Conservation (phyloP, 2,113 vertebrate species). For the Puma concolor region DNA sequence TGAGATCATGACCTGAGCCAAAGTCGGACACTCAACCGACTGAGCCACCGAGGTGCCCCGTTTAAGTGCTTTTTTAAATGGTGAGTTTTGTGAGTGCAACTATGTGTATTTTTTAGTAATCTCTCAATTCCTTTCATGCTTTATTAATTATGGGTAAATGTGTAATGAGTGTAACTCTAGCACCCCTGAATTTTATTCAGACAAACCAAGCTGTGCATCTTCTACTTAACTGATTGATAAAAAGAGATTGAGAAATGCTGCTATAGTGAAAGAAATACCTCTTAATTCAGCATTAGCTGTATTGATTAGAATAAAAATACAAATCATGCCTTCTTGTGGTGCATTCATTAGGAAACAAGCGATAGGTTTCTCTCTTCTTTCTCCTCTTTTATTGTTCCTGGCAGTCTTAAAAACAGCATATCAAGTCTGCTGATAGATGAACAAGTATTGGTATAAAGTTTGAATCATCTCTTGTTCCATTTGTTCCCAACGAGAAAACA, state of each 20-base stretch:
- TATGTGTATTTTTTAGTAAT: slow-evolving; percentile 24
- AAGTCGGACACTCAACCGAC: too few relatives aligned
- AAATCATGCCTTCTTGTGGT: slow-evolving; percentile 46
- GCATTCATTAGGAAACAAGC: slow-evolving; percentile 14
- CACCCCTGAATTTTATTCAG: slow-evolving; percentile 60
- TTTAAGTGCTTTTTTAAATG: background rate
- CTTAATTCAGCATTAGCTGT: slow-evolving; percentile 21
- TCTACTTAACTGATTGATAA: slow-evolving; percentile 38
- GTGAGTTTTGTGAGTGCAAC: background rate
- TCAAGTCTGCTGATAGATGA: background rate
- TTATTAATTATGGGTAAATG: slow-evolving; percentile 40
- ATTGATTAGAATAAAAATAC: slow-evolving; percentile 53
- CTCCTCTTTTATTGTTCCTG: slow-evolving; percentile 40
- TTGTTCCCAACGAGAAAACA: background rate
- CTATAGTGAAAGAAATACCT: slow-evolving; percentile 55
- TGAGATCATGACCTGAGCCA: too few relatives aligned
- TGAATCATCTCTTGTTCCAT: slow-evolving; percentile 44
- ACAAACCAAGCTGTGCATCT: background rate
- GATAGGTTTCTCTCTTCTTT: background rate
- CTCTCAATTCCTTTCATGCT: slow-evolving; percentile 33
- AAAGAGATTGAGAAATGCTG: background rate
- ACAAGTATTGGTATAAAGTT: background rate
- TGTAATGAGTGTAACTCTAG: slow-evolving; percentile 12
- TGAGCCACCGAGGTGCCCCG: too few relatives aligned
- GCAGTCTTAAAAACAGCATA: slow-evolving; percentile 40